Conservation (phyloP, 37 sponge, comb jelly and placozoan species). For the Diacarnus erythraeanus region DNA sequence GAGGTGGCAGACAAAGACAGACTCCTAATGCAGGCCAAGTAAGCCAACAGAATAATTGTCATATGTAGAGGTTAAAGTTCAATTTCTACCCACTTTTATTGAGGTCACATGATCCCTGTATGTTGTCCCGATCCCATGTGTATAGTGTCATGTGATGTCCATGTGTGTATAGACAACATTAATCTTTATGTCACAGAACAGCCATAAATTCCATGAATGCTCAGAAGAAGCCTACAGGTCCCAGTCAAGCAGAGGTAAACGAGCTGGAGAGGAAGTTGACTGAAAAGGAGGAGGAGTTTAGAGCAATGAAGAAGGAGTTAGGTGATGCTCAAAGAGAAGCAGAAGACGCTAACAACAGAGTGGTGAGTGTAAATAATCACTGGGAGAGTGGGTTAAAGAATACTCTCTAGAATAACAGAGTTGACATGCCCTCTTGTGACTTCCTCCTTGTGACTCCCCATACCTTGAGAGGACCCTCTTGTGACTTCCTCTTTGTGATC, state of each 20-base stretch:
- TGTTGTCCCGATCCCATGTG: conserved; percentile 6
- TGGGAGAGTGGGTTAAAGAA: neutral
- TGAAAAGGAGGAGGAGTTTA: conserved; percentile 33
- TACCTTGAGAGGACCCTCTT: too few relatives aligned
- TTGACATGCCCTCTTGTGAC: neutral
- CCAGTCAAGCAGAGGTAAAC: conserved; percentile 12
- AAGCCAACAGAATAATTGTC: conserved; percentile 24
- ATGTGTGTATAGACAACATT: neutral
- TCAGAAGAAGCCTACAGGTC: conserved; percentile 6
- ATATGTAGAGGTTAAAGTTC: neutral
- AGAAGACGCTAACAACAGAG: conserved; percentile 8
- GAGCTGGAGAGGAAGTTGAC: conserved; percentile 32
- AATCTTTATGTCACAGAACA: conserved; percentile 16
- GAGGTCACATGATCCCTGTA: neutral
- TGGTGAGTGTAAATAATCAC: neutral
- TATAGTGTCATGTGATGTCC: neutral
- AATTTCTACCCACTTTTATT: neutral
- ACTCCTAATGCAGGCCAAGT: conserved; percentile 80
- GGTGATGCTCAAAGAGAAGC: conserved; percentile 8
- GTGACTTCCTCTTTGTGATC: neutral
- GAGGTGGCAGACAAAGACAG: conserved; percentile 72
- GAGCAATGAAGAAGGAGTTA: conserved; percentile 20
- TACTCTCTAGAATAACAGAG: neutral
- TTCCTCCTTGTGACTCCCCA: neutral
- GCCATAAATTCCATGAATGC: conserved; percentile 55